phyloP scores from a whole-genome alignment of 2,113 vertebrate species.

The Indicator indicator region DNA sequence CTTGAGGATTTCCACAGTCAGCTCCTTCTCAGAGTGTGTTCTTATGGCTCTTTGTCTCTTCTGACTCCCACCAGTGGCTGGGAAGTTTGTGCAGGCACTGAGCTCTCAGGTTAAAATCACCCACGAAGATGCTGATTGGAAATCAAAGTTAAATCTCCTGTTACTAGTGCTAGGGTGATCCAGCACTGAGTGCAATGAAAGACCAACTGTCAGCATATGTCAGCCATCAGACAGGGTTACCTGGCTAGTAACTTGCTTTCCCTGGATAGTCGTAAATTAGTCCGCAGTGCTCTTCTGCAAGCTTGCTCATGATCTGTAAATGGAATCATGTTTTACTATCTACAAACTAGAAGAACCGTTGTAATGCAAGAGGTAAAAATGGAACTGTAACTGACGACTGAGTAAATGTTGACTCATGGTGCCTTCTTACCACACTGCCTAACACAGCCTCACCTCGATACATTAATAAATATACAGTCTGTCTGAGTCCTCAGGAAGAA shows the following conservation, averaged over 20 bases:
- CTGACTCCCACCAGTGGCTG: neutral
- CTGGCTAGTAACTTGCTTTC: neutral
- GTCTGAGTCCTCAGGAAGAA: neutral
- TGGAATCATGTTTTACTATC: neutral
- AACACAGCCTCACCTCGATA: neutral
- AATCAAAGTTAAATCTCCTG: neutral
- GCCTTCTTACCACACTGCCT: neutral
- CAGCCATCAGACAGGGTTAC: neutral
- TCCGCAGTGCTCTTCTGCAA: neutral
- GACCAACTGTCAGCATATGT: neutral
- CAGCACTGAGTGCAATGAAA: neutral
- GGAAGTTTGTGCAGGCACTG: neutral
- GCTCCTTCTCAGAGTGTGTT: neutral
- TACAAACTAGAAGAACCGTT: neutral
- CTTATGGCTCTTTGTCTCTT: neutral
- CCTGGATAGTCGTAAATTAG: neutral
- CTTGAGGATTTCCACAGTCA: neutral
- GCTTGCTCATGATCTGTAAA: neutral
- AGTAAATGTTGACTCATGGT: fast-evolving
- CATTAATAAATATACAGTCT: neutral
- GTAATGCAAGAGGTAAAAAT: neutral
- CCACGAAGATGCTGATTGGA: neutral
- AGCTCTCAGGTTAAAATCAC: neutral
- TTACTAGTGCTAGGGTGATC: neutral
- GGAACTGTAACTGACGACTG: neutral